phyloP scores from a whole-genome alignment of 2,888 invertebrate species.

The Pantelozetes paolii region DNA sequence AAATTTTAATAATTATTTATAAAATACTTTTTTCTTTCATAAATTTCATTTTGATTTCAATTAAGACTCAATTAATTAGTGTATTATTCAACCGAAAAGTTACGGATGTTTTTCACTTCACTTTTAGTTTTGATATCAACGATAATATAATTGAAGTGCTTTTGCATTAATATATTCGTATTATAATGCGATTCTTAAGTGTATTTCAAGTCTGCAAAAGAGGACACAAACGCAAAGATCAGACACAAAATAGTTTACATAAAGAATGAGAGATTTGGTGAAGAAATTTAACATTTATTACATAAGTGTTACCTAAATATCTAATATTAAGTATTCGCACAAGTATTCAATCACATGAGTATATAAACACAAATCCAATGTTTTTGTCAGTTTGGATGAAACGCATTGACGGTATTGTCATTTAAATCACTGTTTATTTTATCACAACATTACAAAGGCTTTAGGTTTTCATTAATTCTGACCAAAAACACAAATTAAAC shows the following conservation, averaged over 20 bases:
- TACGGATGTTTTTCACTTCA: no score
- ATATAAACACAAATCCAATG: not conserved
- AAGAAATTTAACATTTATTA: not conserved
- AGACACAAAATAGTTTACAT: constrained; percentile 14
- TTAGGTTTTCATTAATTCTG: no score
- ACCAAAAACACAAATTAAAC: no score
- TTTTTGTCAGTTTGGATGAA: not conserved
- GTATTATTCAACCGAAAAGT: not conserved
- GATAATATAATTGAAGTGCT: no score
- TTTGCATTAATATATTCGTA: not conserved
- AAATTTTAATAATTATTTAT: no score
- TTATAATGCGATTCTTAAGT: constrained; percentile 19
- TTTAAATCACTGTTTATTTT: not conserved
- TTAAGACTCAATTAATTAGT: not conserved
- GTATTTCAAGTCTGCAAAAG: not conserved
- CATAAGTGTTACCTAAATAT: not conserved
- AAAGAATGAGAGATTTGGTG: not conserved
- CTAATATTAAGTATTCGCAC: not conserved
- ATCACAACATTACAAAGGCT: no score
- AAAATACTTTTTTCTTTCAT: no score
- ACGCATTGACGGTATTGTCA: not conserved
- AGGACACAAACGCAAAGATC: not conserved
- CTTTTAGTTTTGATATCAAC: not conserved
- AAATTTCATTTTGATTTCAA: no score
- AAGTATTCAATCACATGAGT: not conserved